These are phyloP conservation scores for Tenthredo mesomela DNA, from an alignment of 2,888 invertebrate genomes.

Conservation along the genomic window DNA sequence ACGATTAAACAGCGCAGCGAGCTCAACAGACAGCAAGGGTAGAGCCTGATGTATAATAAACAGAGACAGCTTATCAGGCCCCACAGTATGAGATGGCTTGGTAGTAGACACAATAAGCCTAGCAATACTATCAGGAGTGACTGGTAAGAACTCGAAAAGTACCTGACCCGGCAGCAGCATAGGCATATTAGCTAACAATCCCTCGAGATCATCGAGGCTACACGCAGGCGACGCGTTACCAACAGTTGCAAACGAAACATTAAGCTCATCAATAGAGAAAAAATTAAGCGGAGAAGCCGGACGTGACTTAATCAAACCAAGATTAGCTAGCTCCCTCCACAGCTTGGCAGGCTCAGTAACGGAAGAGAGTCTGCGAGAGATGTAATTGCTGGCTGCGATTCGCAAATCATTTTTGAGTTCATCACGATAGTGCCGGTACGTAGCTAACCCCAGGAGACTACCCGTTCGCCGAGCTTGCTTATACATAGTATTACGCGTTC, in stretches of 20 bases:
- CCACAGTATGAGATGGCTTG: neutral
- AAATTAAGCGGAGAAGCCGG: neutral
- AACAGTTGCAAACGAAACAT: neutral
- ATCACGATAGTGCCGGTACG: neutral
- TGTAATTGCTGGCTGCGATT: neutral
- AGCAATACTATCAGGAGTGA: neutral
- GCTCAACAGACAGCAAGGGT: no score
- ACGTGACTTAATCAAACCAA: neutral
- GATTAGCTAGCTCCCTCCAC: neutral
- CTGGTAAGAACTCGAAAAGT: neutral
- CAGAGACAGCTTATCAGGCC: no score
- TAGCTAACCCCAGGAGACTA: no score
- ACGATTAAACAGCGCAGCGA: no score
- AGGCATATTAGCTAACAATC: neutral
- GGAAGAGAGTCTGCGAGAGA: neutral
- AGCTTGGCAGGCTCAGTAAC: neutral
- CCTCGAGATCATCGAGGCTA: neutral
- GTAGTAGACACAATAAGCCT: neutral
- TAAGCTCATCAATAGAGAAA: neutral
- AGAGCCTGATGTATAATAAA: no score
- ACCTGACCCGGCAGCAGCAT: neutral
- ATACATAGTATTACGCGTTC: neutral
- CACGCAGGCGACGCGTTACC: neutral
- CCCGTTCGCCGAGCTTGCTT: neutral
- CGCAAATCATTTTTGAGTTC: neutral